A percentile compares a stretch with the other conserved stretches of the same genome.
Evolutionary conservation across 2,797 vertebrate genomes (phyloP).

Genomic region (Tympanoctomys barrerae): DNA sequence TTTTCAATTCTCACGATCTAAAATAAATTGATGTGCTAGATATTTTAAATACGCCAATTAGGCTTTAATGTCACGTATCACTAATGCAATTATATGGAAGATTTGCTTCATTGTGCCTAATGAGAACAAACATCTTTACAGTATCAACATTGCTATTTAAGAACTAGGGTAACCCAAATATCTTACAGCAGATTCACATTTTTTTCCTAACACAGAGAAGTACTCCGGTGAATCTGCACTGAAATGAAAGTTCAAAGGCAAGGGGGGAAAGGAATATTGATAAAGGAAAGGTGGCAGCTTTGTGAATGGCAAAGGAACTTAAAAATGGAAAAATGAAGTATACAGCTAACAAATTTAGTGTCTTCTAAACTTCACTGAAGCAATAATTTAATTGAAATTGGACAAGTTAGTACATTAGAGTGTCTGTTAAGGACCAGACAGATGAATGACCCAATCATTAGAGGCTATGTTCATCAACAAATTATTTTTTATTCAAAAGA

Average conservation of each 20-base stretch:
- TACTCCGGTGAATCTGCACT: constrained; percentile 36
- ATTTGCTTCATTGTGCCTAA: constrained; percentile 89
- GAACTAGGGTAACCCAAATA: constrained; percentile 75
- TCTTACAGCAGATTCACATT: constrained; percentile 66
- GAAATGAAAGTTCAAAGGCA: constrained; percentile 36
- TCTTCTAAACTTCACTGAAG: constrained; percentile 5
- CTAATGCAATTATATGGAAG: constrained; percentile 89
- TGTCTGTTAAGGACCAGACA: not conserved
- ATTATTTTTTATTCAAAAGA: constrained; percentile 36
- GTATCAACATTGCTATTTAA: constrained; percentile 85
- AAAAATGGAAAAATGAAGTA: not conserved
- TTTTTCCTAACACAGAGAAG: constrained; percentile 16
- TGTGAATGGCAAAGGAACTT: not conserved
- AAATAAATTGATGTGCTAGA: constrained; percentile 87
- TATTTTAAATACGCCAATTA: constrained; percentile 89
- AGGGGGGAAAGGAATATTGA: not conserved
- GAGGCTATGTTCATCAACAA: constrained; percentile 28
- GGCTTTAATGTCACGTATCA: constrained; percentile 88
- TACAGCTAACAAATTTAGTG: not conserved
- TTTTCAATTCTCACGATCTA: constrained; percentile 89
- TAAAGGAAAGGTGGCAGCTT: not conserved
- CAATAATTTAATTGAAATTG: constrained; percentile 35
- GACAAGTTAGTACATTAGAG: constrained; percentile 21
- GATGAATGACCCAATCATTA: not conserved
- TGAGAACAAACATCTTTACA: constrained; percentile 88